These are phyloP conservation scores for Agrypnia vestita DNA, from an alignment of 1,140 invertebrate species.

Conservation along the genomic window DNA sequence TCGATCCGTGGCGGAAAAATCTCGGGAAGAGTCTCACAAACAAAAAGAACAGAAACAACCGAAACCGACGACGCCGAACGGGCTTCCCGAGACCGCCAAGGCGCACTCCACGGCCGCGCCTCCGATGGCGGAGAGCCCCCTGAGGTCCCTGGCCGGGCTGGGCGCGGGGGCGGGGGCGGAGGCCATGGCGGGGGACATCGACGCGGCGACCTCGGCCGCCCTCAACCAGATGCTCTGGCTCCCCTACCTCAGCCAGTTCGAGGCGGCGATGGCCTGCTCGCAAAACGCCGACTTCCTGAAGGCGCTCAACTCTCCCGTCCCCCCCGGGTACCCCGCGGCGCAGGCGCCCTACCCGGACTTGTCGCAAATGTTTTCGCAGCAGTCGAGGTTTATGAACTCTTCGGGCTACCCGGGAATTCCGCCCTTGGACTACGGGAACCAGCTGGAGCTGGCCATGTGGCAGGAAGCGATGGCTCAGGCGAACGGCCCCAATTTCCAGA, in stretches of 20 bases:
- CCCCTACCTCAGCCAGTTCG: constrained; percentile 79
- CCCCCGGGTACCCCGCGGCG: constrained; percentile 65
- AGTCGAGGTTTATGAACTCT: constrained; percentile 67
- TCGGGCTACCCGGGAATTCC: constrained; percentile 70
- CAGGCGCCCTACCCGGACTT: constrained; percentile 70
- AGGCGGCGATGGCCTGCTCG: constrained; percentile 69
- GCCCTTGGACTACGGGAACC: constrained; percentile 74
- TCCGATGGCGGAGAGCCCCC: constrained; percentile 49
- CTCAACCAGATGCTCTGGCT: constrained; percentile 82
- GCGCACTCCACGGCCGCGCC: constrained; percentile 15
- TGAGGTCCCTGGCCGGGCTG: constrained; percentile 48
- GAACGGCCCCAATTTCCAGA: constrained; percentile 67
- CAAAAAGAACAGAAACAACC: constrained; percentile 48
- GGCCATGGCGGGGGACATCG: constrained; percentile 75
- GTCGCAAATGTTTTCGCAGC: constrained; percentile 70
- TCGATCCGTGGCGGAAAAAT: constrained; percentile 66
- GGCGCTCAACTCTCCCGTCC: constrained; percentile 69
- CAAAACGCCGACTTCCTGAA: constrained; percentile 71
- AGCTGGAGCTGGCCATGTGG: constrained; percentile 79
- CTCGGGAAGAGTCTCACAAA: constrained; percentile 25
- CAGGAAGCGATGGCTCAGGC: constrained; percentile 77
- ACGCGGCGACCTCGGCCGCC: constrained; percentile 78
- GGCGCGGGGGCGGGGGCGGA: constrained; percentile 47
- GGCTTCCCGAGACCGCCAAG: neutral
- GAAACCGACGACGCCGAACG: constrained; percentile 44